Base-by-base conservation (phyloP, 1,140 invertebrate species). In the Anoplophora glabripennis region DNA sequence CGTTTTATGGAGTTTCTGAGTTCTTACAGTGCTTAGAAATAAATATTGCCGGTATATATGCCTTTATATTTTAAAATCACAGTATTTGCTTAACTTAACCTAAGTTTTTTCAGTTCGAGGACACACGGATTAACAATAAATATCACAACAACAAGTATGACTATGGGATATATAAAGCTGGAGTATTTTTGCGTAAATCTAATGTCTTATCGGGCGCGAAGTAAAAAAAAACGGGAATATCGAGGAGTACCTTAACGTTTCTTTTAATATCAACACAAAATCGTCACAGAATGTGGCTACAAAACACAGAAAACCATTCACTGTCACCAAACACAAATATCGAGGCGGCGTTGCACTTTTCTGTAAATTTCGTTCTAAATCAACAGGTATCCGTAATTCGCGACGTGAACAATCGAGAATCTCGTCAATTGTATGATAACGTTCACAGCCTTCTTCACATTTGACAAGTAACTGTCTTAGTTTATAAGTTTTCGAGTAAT, bases 381-480 rank as follows among this genome's bases (percentile, higher is more conserved):
- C 53, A 55, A 46, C 60, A 62, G 48, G 55, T 62, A 57, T 36
- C 14, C 41, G 21, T 28, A 55, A 37, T 11, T 42, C 33, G 33
- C 53, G 53, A 46, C 45, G 18, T 49, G 47, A 53, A 28, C 18
- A 54, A n/a, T 54, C 34, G 33, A 54, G 38, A 40, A 48, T 35
- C 41, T 40, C 38, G 10, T 17, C n/a, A 53, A 38, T 53, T 33
- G 51, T 36, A 56, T 12, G 21, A 38, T 28, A 61, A 51, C 60
- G 60, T 56, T 65, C 63, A 62, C 63, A 62, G 63, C 54, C 62
- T 64, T 57, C 55, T 41, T 57, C 18, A 41, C 51, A 53, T 53
- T 58, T 48, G 53, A 42, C 45, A 37, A 17, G 48, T 51, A 45
- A 33, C 46, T 44, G 52, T 53, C 47, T 38, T 44, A 51, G 47